phyloP scores from a whole-genome alignment of 2,888 invertebrate species.

The Epinotia bilunana region DNA sequence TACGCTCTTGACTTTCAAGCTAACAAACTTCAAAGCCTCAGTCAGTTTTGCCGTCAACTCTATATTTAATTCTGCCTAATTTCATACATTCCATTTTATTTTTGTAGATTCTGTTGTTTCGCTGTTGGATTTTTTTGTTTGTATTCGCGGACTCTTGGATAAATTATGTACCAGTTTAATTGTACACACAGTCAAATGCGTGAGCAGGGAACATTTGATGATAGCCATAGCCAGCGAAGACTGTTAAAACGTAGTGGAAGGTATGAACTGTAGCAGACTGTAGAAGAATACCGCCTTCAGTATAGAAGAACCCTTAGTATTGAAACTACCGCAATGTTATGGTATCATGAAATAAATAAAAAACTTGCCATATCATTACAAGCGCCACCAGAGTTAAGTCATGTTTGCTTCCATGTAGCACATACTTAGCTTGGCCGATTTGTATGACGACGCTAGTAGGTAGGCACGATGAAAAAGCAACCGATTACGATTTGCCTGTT shows the following conservation, averaged over 20 bases:
- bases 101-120: neutral
- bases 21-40: too few relatives aligned
- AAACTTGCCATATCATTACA: too few relatives aligned
- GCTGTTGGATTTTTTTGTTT: neutral
- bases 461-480: too few relatives aligned
- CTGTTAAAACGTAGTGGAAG: neutral
- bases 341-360: too few relatives aligned
- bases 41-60: neutral
- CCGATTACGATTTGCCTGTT: too few relatives aligned
- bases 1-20: too few relatives aligned
- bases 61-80: neutral
- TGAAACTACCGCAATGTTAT: too few relatives aligned
- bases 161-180: neutral
- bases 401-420: too few relatives aligned
- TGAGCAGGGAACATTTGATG: too few relatives aligned
- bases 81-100: neutral
- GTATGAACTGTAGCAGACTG: neutral
- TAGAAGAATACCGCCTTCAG: neutral
- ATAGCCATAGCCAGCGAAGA: neutral
- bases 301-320: neutral
- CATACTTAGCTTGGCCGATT: too few relatives aligned
- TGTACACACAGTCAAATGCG: neutral
- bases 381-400: too few relatives aligned
- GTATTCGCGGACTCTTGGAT: neutral
- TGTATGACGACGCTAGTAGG: too few relatives aligned